Percentiles rank a stretch among this genome's conserved stretches.
phyloP scores from a whole-genome alignment of 1,140 invertebrate species.

The Heliothis subflexa region DNA sequence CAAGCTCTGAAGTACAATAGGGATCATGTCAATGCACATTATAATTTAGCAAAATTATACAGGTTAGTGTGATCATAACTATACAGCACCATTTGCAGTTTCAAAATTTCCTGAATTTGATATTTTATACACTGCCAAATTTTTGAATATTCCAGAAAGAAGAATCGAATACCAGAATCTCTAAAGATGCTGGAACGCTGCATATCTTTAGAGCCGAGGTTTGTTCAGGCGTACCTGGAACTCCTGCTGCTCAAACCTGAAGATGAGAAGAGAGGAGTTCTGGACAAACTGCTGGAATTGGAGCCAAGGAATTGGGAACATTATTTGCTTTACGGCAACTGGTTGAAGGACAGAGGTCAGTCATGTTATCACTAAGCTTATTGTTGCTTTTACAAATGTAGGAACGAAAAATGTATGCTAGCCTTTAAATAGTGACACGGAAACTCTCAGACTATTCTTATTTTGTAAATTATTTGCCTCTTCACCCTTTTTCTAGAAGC shows the following conservation, averaged over 20 bases:
- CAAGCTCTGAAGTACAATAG: conserved; percentile 91
- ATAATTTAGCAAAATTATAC: conserved; percentile 94
- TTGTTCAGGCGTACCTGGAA: conserved; percentile 90
- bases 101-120: too few relatives aligned
- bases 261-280: conserved; percentile 83
- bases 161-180: conserved; percentile 89
- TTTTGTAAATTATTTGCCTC: too few relatives aligned
- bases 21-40: conserved; percentile 93
- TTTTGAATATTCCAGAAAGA: conserved; percentile 86
- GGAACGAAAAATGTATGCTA: too few relatives aligned
- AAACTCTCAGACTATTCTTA: too few relatives aligned
- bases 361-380: too few relatives aligned
- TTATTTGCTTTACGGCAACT: conserved; percentile 89
- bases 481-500: too few relatives aligned
- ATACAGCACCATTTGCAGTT: not conserved
- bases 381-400: too few relatives aligned
- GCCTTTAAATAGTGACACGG: too few relatives aligned
- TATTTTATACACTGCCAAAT: too few relatives aligned
- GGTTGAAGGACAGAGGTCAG: conserved; percentile 89
- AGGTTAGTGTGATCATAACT: conserved; percentile 78
- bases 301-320: conserved; percentile 89
- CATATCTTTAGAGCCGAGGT: conserved; percentile 88
- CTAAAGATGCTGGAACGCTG: conserved; percentile 90
- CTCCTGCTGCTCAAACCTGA: conserved; percentile 87
- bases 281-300: conserved; percentile 87